Percentiles rank a stretch among this genome's conserved stretches.
phyloP scores from a whole-genome alignment of 2,797 vertebrate species.

The Oryzias dopingdopingensis region DNA sequence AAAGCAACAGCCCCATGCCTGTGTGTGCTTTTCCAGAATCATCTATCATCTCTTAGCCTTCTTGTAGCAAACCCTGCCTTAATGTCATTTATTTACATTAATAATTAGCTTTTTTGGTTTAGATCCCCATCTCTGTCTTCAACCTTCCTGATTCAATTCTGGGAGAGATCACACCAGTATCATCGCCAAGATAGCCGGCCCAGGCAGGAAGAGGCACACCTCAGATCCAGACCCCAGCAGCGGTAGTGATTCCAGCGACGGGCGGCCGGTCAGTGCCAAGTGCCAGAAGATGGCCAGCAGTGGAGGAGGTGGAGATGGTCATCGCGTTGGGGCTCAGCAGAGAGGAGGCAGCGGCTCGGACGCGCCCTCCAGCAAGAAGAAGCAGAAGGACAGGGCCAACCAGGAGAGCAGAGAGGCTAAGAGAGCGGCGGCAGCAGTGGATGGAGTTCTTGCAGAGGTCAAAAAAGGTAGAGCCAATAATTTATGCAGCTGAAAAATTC shows the following conservation, averaged over 20 bases:
- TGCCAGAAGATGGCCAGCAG: slow-evolving; percentile 96
- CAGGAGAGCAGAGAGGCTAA: slow-evolving; percentile 95
- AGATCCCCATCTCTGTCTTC: slow-evolving; percentile 41
- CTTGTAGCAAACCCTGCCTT: background rate
- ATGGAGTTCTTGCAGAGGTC: slow-evolving; percentile 60
- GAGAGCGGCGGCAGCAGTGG: slow-evolving; percentile 52
- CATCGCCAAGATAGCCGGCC: slow-evolving; percentile 99
- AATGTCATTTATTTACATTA: background rate
- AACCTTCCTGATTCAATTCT: slow-evolving; percentile 86
- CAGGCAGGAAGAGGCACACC: slow-evolving; percentile 96
- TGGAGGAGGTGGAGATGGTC: slow-evolving; percentile 42
- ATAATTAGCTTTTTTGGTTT: background rate
- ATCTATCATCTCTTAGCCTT: background rate
- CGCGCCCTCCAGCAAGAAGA: slow-evolving; percentile 86
- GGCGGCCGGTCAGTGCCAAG: slow-evolving; percentile 90
- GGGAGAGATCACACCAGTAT: slow-evolving; percentile 86
- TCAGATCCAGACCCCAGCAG: slow-evolving; percentile 96
- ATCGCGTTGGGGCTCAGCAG: slow-evolving; percentile 68
- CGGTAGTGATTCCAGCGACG: slow-evolving; percentile 85
- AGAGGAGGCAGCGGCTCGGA: slow-evolving; percentile 66
- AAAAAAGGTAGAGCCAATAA: slow-evolving; percentile 78
- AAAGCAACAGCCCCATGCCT: background rate
- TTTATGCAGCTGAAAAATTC: background rate
- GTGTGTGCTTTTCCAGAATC: background rate
- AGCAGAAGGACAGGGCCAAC: slow-evolving; percentile 95